Conservation (phyloP, 2,888 invertebrate genomes). For the Nyleta sp. region DNA sequence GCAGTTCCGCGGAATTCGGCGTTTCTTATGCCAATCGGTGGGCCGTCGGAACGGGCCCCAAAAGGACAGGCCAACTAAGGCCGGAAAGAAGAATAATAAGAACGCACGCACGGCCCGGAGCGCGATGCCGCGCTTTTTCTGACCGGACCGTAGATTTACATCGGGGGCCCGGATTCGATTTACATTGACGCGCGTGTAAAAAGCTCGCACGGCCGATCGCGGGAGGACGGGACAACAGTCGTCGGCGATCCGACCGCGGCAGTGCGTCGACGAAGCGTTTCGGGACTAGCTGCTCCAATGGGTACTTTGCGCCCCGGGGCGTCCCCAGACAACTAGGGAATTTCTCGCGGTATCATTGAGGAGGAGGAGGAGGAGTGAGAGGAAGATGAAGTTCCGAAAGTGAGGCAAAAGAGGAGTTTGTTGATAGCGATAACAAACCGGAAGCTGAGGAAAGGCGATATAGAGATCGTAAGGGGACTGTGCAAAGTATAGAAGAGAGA, state of each 20-base stretch:
- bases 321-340: too few species aligned
- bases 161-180: slow-evolving; percentile 59
- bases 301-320: too few species aligned
- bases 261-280: slow-evolving; percentile 35
- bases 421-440: too few species aligned
- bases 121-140: slow-evolving; percentile 60
- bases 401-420: too few species aligned
- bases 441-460: too few species aligned
- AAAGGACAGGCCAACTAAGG: slow-evolving; percentile 65
- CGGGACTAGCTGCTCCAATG: too few species aligned
- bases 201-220: slow-evolving; percentile 51
- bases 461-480: too few species aligned
- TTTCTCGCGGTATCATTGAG: too few species aligned
- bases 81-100: slow-evolving; percentile 58
- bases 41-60: slow-evolving; percentile 60
- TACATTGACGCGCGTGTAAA: slow-evolving; percentile 68
- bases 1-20: slow-evolving; percentile 68
- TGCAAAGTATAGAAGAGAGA: too few species aligned
- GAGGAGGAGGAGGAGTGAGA: too few species aligned
- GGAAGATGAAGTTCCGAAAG: too few species aligned
- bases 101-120: slow-evolving; percentile 32
- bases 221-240: slow-evolving; percentile 53
- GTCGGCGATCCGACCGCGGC: slow-evolving; percentile 19
- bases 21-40: slow-evolving; percentile 65
- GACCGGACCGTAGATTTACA: slow-evolving; percentile 62